A percentile compares a stretch with the other conserved stretches of the same genome.
These are phyloP conservation scores for Luidia sarsii DNA, from an alignment of 53 echinoderm and acorn worm species.

Conservation along the genomic window DNA sequence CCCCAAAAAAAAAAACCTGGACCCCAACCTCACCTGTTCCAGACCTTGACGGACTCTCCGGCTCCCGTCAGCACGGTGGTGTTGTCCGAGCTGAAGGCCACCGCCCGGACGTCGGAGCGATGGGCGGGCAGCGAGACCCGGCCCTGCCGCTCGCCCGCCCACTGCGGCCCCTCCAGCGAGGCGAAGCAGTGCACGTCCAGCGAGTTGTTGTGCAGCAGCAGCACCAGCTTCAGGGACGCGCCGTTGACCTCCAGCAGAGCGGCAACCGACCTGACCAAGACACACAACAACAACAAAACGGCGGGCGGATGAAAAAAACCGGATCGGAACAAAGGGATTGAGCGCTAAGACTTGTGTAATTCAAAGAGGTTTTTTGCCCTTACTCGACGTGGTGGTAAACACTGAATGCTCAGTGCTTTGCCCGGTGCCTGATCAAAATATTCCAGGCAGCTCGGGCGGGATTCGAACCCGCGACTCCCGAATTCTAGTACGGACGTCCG, in stretches of 20 bases:
- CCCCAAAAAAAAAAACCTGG: too few relatives aligned
- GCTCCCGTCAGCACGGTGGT: constrained; percentile 84
- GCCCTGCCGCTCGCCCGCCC: constrained; percentile 25
- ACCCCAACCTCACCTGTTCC: constrained; percentile 92
- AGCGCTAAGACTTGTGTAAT: too few relatives aligned
- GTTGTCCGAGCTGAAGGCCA: constrained; percentile 90
- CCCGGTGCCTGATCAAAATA: too few relatives aligned
- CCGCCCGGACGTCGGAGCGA: constrained; percentile 85
- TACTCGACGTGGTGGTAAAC: too few relatives aligned
- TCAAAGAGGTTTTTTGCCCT: too few relatives aligned
- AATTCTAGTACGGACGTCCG: too few relatives aligned
- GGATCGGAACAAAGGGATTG: too few relatives aligned
- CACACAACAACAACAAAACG: too few relatives aligned
- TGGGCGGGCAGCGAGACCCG: constrained; percentile 71
- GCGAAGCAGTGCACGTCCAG: constrained; percentile 64
- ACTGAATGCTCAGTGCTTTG: too few relatives aligned
- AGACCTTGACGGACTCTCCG: constrained; percentile 86
- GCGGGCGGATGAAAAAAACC: too few relatives aligned
- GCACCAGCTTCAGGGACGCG: constrained; percentile 58
- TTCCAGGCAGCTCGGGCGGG: too few relatives aligned
- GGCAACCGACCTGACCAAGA: constrained; percentile 81
- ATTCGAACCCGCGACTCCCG: too few relatives aligned
- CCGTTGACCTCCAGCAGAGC: constrained; percentile 54
- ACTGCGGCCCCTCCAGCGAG: constrained; percentile 48
- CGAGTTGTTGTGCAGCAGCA: constrained; percentile 85